Base-by-base conservation (phyloP, 2,797 vertebrate genomes). In the Alfaro cultratus region DNA sequence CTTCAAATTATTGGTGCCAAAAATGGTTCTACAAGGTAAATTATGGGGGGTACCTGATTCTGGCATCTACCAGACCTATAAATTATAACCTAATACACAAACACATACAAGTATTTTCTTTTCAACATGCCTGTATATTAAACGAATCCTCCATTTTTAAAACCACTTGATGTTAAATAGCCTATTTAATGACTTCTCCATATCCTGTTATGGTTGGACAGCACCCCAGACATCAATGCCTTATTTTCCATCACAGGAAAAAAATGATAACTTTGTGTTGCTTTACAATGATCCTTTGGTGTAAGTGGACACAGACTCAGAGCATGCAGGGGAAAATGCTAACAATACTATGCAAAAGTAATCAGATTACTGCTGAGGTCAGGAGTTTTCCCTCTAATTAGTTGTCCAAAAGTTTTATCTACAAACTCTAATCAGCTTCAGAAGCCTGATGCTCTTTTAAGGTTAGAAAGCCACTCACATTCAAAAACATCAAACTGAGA, bases 401-500 rank as follows among this genome's bases (percentile, higher is more conserved):
- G 46, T 68, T 47, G 2, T 47, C 29, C 21, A 15, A 75, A 36
- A 29, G 34, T 64, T 43, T 41, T 47, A 76, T 39, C 43, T 62
- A 31, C 5, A 74, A 47, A 70, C 41, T 68, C 21, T 21, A 7
- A 45, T 71, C 43, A 51, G 16, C 43, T 34, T 72, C 21, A n/a
- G 51, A 67, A 78, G 26, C 41, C 43, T 46, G 53, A 75, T 70
- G 53, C 57, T 46, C 74, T 10, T 26, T 73, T 34, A 55, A 81
- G 55, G 81, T 46, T 64, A 71, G 12, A 74, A 53, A 26, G n/a
- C 11, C 29, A n/a, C 34, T 47, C 46, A 64, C 36, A 72, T 13
- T 16, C 29, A 75, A 71, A 39, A 21, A 2, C 26, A 1, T 39
- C n/a, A n/a, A 10, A 39, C 46, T 47, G n/a, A 36, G 36, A 7